phyloP scores from a whole-genome alignment of 2,888 invertebrate species.

The Hirudinaria manillensis region DNA sequence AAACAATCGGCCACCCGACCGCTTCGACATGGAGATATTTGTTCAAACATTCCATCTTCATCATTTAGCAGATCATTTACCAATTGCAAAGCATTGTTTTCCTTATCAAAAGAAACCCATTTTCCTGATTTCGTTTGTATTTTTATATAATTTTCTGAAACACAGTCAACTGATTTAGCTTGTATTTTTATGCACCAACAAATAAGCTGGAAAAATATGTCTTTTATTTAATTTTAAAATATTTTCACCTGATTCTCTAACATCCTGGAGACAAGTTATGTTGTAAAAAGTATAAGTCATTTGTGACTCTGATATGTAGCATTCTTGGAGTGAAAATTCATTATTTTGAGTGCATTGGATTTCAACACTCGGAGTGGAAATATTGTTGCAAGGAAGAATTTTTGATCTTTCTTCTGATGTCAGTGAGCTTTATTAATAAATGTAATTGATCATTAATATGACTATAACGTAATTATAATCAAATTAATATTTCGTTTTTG shows the following conservation, averaged over 20 bases:
- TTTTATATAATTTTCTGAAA: conserved; percentile 1
- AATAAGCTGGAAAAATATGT: too few species aligned
- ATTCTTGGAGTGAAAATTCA: conserved; percentile 7
- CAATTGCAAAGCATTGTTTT: not conserved
- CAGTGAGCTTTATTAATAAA: not conserved
- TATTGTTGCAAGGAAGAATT: conserved; percentile 12
- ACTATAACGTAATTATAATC: too few species aligned
- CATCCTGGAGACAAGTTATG: not conserved
- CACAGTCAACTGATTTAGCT: not conserved
- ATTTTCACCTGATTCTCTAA: not conserved
- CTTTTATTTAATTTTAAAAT: not conserved
- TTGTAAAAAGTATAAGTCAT: not conserved
- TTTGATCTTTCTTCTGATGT: not conserved
- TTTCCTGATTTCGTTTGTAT: conserved; percentile 14
- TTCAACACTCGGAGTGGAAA: not conserved
- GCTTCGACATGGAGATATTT: not conserved
- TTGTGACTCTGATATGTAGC: not conserved
- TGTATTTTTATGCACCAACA: not conserved
- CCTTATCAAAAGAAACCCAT: not conserved
- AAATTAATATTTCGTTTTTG: not conserved
- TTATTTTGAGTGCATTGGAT: conserved; percentile 9
- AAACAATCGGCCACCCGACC: conserved; percentile 10
- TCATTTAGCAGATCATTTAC: conserved; percentile 7
- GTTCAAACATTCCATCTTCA: conserved; percentile 15
- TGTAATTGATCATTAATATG: not conserved